These are phyloP conservation scores for Hoplostethus mediterraneus DNA, from an alignment of 2,797 vertebrate species.

Conservation along the genomic window DNA sequence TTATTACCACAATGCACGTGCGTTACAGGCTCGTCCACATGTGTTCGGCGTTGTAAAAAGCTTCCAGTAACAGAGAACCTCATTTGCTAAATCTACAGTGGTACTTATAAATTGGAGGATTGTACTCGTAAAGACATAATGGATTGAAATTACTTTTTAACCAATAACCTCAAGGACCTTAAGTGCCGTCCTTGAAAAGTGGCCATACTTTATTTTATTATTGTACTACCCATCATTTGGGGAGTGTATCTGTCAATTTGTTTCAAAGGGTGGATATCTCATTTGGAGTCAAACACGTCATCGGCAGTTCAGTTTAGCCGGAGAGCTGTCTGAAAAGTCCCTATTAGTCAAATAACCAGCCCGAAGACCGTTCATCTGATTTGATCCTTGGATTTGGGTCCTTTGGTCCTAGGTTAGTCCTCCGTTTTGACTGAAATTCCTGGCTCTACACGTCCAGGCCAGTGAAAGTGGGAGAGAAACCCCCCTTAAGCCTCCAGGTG, in stretches of 20 bases:
- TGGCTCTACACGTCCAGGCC: conserved; percentile 35
- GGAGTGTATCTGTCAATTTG: neutral
- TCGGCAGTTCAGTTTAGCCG: no score
- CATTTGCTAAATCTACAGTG: neutral
- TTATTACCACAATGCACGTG: neutral
- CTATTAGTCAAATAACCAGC: no score
- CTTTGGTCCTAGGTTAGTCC: conserved; percentile 36
- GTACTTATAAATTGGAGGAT: neutral
- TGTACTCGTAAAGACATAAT: conserved; percentile 9
- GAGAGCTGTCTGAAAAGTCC: no score
- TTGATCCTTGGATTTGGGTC: neutral
- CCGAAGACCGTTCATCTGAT: neutral
- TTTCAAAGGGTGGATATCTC: neutral
- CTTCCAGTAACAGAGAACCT: neutral
- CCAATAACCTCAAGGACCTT: neutral
- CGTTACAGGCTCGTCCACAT: conserved; percentile 5
- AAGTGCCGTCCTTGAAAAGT: neutral
- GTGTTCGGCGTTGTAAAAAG: neutral
- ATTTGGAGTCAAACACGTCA: neutral
- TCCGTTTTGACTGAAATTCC: conserved; percentile 44
- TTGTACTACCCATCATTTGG: no score
- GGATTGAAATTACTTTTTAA: neutral
- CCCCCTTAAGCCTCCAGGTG: conserved; percentile 69
- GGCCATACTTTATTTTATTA: neutral
- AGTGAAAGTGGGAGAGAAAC: conserved; percentile 37